A percentile compares a stretch with the other conserved stretches of the same genome.
These are phyloP conservation scores for Drosophila bocki DNA, from an alignment of 1,140 invertebrate species.

Conservation along the genomic window DNA sequence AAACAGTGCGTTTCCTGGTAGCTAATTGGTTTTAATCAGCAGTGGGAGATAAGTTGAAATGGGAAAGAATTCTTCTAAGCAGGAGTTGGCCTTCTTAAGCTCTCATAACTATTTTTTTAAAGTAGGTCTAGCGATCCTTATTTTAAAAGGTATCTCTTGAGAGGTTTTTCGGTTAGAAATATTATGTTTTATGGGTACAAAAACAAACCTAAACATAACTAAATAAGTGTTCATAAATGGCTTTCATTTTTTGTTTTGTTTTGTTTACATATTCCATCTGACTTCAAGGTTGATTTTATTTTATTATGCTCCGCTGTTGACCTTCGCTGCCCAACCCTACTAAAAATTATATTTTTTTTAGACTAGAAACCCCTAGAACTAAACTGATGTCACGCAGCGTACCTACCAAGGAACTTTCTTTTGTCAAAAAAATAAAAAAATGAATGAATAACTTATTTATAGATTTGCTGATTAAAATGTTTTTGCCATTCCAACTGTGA, in stretches of 20 bases:
- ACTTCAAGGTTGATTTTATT: too few relatives aligned
- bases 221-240: not conserved
- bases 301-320: not conserved
- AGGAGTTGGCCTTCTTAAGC: not conserved
- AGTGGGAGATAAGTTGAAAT: not conserved
- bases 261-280: not conserved
- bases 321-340: not conserved
- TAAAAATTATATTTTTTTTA: too few relatives aligned
- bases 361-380: not conserved
- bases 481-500: slow-evolving; percentile 23
- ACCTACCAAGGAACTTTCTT: slow-evolving; percentile 29
- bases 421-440: slow-evolving; percentile 41
- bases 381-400: slow-evolving; percentile 6
- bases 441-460: slow-evolving; percentile 73
- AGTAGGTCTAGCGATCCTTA: not conserved
- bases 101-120: not conserved
- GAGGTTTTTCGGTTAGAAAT: not conserved
- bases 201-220: not conserved
- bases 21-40: not conserved
- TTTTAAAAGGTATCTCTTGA: not conserved
- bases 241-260: not conserved
- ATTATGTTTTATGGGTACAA: not conserved
- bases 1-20: slow-evolving; percentile 1
- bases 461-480: slow-evolving; percentile 70
- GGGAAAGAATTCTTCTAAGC: too few relatives aligned